These are phyloP conservation scores for Seira sanloemensis DNA, from an alignment of 2,888 invertebrate genomes.

Conservation along the genomic window DNA sequence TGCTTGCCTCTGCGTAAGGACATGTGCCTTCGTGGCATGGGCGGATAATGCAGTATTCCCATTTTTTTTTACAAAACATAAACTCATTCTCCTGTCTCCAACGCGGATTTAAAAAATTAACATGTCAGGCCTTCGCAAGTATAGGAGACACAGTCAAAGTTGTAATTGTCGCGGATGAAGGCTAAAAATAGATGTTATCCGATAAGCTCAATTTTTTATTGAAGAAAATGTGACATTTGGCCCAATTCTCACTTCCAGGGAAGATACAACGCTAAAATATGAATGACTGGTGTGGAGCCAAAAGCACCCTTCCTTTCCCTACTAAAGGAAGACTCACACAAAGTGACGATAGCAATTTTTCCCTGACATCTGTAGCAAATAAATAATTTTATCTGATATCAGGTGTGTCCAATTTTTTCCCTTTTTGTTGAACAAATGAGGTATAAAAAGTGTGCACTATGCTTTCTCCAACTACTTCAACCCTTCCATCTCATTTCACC, in stretches of 20 bases:
- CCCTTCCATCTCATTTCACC: conserved; percentile 56
- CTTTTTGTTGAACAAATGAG: conserved; percentile 47
- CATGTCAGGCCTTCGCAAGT: neutral
- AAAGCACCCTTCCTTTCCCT: conserved; percentile 40
- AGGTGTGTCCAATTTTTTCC: conserved; percentile 59
- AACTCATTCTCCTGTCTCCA: conserved; percentile 18
- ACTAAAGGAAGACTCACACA: neutral
- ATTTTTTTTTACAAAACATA: conserved; percentile 31
- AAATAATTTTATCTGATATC: conserved; percentile 42
- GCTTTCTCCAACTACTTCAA: conserved; percentile 35
- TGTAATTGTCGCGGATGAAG: neutral
- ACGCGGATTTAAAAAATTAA: conserved; percentile 17
- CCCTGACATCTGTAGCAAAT: conserved; percentile 63
- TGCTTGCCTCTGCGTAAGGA: conserved; percentile 22
- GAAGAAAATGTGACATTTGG: conserved; percentile 63
- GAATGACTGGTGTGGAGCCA: conserved; percentile 31
- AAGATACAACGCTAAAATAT: conserved; percentile 14
- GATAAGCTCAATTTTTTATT: conserved; percentile 24
- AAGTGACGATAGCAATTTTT: conserved; percentile 14
- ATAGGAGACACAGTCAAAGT: conserved; percentile 18
- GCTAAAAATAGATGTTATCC: conserved; percentile 37
- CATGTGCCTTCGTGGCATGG: conserved; percentile 48
- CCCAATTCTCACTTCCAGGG: conserved; percentile 62
- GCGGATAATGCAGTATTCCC: conserved; percentile 34
- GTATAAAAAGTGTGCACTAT: conserved; percentile 30